Conservation (phyloP, 2,113 vertebrate species). For the Struthidea cinerea region DNA sequence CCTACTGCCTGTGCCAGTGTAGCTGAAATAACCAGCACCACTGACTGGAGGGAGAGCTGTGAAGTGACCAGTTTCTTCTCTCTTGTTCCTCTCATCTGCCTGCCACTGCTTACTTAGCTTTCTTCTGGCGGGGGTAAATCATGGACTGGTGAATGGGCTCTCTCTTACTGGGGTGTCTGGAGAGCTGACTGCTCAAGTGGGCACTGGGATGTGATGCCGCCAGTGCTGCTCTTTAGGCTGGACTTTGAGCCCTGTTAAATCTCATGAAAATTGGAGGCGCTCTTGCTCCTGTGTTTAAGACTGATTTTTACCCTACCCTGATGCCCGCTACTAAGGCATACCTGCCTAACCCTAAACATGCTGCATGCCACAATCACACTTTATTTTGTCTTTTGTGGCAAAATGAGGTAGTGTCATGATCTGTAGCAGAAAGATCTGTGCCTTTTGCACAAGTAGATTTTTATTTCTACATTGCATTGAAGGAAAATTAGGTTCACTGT, state of each 20-base stretch:
- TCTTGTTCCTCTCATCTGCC: not conserved
- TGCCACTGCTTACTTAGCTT: not conserved
- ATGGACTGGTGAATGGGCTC: not conserved
- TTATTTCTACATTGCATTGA: not conserved
- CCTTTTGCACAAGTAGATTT: not conserved
- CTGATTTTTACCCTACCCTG: not conserved
- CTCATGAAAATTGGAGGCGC: not conserved
- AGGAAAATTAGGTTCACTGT: not conserved
- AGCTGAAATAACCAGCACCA: not conserved
- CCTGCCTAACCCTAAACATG: not conserved
- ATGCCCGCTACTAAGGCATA: not conserved
- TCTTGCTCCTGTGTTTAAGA: not conserved
- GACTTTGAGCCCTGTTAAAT: not conserved
- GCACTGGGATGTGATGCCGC: not conserved
- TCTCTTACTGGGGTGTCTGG: not conserved
- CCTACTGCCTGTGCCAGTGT: not conserved
- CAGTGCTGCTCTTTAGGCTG: not conserved
- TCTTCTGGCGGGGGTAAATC: not conserved
- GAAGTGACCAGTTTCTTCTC: not conserved
- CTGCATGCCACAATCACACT: not conserved
- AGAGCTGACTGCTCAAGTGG: not conserved
- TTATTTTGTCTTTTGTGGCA: not conserved
- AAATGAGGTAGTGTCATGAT: not conserved
- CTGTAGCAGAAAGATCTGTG: not conserved
- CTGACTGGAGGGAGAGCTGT: not conserved